Evolutionary conservation across 2,797 vertebrate species (phyloP), one percentile per base, ranked within the genome.

Genomic region (Pantherophis vulpinus): DNA sequence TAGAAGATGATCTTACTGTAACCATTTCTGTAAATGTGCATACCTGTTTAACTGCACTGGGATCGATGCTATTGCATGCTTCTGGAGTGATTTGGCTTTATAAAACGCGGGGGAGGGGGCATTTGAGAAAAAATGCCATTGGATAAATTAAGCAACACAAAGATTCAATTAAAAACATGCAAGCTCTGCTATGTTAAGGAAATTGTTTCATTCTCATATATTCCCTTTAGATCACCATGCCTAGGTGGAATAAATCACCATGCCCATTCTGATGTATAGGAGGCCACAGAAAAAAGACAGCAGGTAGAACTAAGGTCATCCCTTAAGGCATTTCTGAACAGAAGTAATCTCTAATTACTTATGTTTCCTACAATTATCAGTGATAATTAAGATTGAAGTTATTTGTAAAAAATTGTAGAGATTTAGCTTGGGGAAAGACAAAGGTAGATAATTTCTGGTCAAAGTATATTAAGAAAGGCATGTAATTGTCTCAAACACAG

Each of bases 41-140:
- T 95, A 94, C 96, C 94, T 23, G 94, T 97, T 97, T 97, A 96
- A 95, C 95, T 93, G 93, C 95, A 94, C 93, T 93, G 96, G 94
- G 94, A 29, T 92, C 93, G 94, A 94, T 95, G 56, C 94, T 95
- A 23, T 92, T 94, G 83, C 93, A 83, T 63, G 25, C 20, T 94
- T 91, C 59, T 29, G 25, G 90, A 88, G 86, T 87, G 8, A 12
- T 16, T 42, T 14, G 51, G 87, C 92, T 91, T 60, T 93, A 89
- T 91, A 89, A 93, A 89, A 63, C 37, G 25, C 3, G 14, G n/a
- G 66, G 7, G 66, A 9, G 25, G 27, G 61, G 6, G 16, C 63
- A 92, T 59, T 56, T 0, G 42, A 90, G 54, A 1, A 74, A 29
- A 59, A 60, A 61, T 2, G 5, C 29, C 89, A 54, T 86, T 91